Conservation (phyloP, 1,140 invertebrate genomes). For the Fopius arisanus region DNA sequence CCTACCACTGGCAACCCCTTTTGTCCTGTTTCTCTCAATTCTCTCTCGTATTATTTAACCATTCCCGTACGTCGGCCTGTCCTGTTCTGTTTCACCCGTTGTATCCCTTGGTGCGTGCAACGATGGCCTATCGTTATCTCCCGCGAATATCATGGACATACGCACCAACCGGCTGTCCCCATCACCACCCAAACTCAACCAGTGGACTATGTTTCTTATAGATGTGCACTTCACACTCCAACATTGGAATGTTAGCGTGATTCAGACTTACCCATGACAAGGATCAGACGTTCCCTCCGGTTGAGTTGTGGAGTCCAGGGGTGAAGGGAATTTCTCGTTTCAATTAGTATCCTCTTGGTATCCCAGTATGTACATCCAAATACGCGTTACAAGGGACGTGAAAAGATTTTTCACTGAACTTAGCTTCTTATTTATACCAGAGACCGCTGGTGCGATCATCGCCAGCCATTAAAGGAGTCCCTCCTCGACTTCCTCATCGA, state of each 20-base stretch:
- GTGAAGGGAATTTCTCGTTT: constrained; percentile 36
- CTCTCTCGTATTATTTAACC: neutral
- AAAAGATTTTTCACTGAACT: constrained; percentile 11
- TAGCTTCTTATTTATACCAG: neutral
- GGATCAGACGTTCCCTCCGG: constrained; percentile 24
- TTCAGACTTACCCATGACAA: too few relatives aligned
- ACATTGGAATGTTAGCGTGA: too few relatives aligned
- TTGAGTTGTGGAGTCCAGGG: constrained; percentile 21
- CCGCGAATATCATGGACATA: constrained; percentile 23
- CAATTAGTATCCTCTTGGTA: constrained; percentile 35
- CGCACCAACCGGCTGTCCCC: neutral
- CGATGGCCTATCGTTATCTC: constrained; percentile 29
- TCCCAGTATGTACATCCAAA: constrained; percentile 15
- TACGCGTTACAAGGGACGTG: constrained; percentile 14
- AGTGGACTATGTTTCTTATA: neutral
- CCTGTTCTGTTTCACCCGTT: constrained; percentile 15
- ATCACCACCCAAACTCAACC: neutral
- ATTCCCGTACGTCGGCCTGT: neutral
- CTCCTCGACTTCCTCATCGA: neutral
- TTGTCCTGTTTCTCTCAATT: neutral
- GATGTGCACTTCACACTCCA: neutral
- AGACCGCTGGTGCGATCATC: neutral
- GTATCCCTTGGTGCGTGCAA: constrained; percentile 25
- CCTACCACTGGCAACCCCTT: neutral
- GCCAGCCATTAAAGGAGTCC: neutral